Base-by-base conservation (phyloP, 2,888 invertebrate genomes). In the Coleophora deauratella region DNA sequence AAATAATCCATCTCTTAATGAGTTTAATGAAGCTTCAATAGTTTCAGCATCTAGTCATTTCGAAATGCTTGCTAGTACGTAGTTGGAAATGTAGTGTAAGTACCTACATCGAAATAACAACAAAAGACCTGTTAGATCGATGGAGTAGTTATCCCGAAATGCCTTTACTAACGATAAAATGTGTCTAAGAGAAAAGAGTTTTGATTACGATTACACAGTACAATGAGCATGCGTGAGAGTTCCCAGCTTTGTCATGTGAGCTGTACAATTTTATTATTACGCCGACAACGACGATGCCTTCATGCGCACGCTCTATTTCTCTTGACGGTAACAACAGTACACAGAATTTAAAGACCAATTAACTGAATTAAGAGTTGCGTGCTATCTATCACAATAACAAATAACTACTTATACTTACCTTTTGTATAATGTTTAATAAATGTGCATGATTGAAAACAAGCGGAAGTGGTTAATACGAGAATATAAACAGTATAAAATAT, bases 211-310 rank as follows among this genome's bases (percentile, higher is more conserved):
- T 74, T 73, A 70, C 70, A 69, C 62, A 64, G 66, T 59, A 79
- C 76, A 79, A 77, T 79, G 59, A 66, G 36, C 59, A 64, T 66
- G 73, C 73, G 74, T 79, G 81, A 79, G 81, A 81, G 71, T 72
- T 66, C 58, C 57, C 62, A 63, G 65, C 57, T 57, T 62, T 66
- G 70, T 69, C 6, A 6, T 21, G 6, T 21, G 21, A 21, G 21
- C 21, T 6, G 6, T 21, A 4, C 69, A 66, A 72, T 70, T 66
- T 62, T 68, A 75, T 76, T 75, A 73, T 76, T 77, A 76, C 69
- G 67, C 57, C 49, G 64, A n/a, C 21, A 6, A 21, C 3, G 21
- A 21, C 21, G 21, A 21, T 6, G 21, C 21, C 21, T 21, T 6
- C 21, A 21, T 6, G 6, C 21, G 21, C 72, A 75, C 69, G 80